phyloP scores from a whole-genome alignment of 2,888 invertebrate species.

The Spialia ferax region DNA sequence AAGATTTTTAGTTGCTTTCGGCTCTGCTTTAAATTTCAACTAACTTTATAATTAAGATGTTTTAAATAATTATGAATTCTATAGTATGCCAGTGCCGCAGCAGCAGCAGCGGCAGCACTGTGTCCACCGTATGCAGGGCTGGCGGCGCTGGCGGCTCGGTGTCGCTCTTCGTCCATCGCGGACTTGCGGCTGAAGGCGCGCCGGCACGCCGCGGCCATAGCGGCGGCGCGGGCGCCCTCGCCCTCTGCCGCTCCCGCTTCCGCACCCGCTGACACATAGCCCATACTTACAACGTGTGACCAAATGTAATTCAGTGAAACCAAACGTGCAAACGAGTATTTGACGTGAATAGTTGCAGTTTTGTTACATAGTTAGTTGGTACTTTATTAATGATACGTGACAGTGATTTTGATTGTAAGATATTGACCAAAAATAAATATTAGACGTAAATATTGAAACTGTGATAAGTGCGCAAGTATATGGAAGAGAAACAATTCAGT shows the following conservation, averaged over 20 bases:
- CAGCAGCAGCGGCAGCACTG: conserved; percentile 88
- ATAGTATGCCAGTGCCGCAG: conserved; percentile 82
- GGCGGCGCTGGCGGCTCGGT: conserved; percentile 93
- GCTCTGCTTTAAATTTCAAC: too few species aligned
- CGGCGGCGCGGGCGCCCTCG: conserved; percentile 80
- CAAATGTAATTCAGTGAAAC: background rate
- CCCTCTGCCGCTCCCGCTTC: conserved; percentile 60
- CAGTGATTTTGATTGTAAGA: conserved; percentile 41
- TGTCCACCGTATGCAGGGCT: conserved; percentile 90
- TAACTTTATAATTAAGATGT: too few species aligned
- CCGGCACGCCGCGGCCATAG: conserved; percentile 96
- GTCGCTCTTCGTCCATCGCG: conserved; percentile 97
- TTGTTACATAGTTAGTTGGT: background rate
- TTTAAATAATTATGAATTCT: background rate
- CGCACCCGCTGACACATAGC: conserved; percentile 71
- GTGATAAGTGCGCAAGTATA: conserved; percentile 75
- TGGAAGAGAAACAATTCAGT: conserved; percentile 46
- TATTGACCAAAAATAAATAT: conserved; percentile 70
- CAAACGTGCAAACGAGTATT: conserved; percentile 14
- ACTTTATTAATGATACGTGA: conserved; percentile 17
- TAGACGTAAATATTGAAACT: conserved; percentile 77
- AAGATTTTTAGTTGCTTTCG: too few species aligned
- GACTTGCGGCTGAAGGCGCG: conserved; percentile 97
- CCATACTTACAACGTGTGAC: conserved; percentile 17
- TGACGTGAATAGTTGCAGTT: background rate